A percentile compares a stretch with the other conserved stretches of the same genome.
phyloP scores from a whole-genome alignment of 2,797 vertebrate species.

The Balearica regulorum region DNA sequence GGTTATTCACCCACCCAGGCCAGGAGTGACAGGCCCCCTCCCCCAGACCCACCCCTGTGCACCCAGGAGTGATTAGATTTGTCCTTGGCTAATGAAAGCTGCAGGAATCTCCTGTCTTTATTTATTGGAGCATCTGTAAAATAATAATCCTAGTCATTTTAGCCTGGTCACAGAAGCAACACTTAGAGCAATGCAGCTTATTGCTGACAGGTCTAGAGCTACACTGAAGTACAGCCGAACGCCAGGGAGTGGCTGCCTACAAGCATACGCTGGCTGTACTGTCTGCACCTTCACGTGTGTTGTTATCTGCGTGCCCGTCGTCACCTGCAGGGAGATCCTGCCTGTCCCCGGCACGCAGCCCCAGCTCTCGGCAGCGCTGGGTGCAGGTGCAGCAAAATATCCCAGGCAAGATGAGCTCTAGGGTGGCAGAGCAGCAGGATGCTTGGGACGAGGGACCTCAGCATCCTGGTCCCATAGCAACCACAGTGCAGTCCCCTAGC shows the following conservation, averaged over 20 bases:
- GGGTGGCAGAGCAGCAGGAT: neutral
- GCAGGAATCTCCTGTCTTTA: neutral
- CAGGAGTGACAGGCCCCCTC: neutral
- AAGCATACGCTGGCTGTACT: neutral
- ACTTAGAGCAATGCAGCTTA: neutral
- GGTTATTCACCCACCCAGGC: neutral
- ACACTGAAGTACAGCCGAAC: neutral
- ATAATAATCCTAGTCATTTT: neutral
- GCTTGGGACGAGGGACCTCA: neutral
- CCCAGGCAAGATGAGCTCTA: neutral
- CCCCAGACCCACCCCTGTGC: neutral
- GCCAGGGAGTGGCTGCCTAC: neutral
- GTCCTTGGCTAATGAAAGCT: neutral
- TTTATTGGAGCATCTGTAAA: neutral
- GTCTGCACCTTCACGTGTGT: neutral
- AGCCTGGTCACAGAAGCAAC: neutral
- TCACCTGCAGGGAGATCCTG: neutral
- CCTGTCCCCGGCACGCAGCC: rapidly evolving
- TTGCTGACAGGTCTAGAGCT: neutral
- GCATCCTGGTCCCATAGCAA: neutral
- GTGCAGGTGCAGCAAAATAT: neutral
- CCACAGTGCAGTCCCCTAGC: neutral
- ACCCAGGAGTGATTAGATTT: neutral
- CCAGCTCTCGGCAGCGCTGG: neutral
- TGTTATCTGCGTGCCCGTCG: neutral